Evolutionary conservation across 1,140 invertebrate species (phyloP).

Genomic region (Latrodectus geometricus): DNA sequence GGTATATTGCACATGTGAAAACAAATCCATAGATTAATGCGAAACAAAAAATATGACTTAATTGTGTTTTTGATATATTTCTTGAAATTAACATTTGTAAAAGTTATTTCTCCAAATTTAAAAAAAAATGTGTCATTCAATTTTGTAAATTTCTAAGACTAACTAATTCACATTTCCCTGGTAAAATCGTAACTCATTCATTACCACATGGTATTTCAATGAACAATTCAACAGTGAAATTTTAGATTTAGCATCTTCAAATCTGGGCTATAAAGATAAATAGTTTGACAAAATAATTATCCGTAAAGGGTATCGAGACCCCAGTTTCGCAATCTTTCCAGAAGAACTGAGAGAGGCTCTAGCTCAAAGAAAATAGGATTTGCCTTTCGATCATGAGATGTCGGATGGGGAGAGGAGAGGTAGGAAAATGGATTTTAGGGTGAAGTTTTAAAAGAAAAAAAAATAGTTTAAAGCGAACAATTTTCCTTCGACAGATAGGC

Average conservation of each 20-base stretch:
- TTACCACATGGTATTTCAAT: too few relatives aligned
- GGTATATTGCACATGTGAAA: too few relatives aligned
- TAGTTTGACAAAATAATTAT: conserved; percentile 38
- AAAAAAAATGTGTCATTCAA: too few relatives aligned
- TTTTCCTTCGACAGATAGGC: conserved; percentile 16
- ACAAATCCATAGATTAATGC: too few relatives aligned
- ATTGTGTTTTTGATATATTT: too few relatives aligned
- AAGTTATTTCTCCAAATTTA: too few relatives aligned
- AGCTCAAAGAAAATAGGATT: conserved; percentile 29
- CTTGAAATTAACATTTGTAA: too few relatives aligned
- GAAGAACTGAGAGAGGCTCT: conserved; percentile 3
- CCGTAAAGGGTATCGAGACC: conserved; percentile 6
- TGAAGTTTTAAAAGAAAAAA: conserved; percentile 1
- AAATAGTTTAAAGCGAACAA: not conserved
- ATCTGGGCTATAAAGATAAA: conserved; percentile 14
- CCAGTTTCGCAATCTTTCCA: conserved; percentile 1
- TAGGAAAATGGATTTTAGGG: conserved; percentile 3
- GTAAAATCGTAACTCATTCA: too few relatives aligned
- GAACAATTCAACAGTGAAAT: too few relatives aligned
- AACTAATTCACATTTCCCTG: too few relatives aligned
- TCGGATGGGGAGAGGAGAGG: not conserved
- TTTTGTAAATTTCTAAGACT: too few relatives aligned
- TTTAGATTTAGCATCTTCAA: not conserved
- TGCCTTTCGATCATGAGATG: conserved; percentile 27
- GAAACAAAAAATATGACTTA: too few relatives aligned